phyloP scores from a whole-genome alignment of 2,888 invertebrate species.

The Chromoteleia sp. region DNA sequence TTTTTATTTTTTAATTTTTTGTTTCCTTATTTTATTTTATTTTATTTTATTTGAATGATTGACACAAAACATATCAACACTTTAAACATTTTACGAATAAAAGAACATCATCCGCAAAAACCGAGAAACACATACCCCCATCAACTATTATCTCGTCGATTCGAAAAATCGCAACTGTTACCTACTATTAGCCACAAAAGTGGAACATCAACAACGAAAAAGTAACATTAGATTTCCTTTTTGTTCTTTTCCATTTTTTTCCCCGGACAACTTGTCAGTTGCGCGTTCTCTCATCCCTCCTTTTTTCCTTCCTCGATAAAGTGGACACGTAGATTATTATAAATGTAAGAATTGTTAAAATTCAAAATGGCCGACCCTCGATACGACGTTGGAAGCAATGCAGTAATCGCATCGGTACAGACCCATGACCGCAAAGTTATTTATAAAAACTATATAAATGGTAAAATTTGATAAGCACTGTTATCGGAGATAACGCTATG shows the following conservation, averaged over 20 bases:
- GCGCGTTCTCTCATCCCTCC: neutral
- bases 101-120: constrained; percentile 62
- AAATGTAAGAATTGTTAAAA: constrained; percentile 63
- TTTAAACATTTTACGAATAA: constrained; percentile 67
- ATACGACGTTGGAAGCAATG: constrained; percentile 66
- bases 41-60: constrained; percentile 54
- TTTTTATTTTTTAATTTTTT: constrained; percentile 11
- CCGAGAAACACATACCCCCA: constrained; percentile 58
- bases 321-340: constrained; percentile 63
- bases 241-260: constrained; percentile 4
- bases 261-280: neutral
- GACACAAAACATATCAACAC: constrained; percentile 67
- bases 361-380: constrained; percentile 59
- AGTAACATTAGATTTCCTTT: constrained; percentile 55
- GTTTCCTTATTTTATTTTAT: constrained; percentile 18
- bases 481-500: constrained; percentile 63
- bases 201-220: constrained; percentile 70
- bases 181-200: constrained; percentile 65
- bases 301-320: constrained; percentile 30
- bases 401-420: constrained; percentile 63
- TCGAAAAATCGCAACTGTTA: constrained; percentile 48
- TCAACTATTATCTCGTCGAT: constrained; percentile 43
- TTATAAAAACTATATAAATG: constrained; percentile 68
- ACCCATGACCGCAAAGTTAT: constrained; percentile 62
- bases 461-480: constrained; percentile 67